phyloP scores from a whole-genome alignment of 2,113 vertebrate genomes.

The Bostrychus sinensis region DNA sequence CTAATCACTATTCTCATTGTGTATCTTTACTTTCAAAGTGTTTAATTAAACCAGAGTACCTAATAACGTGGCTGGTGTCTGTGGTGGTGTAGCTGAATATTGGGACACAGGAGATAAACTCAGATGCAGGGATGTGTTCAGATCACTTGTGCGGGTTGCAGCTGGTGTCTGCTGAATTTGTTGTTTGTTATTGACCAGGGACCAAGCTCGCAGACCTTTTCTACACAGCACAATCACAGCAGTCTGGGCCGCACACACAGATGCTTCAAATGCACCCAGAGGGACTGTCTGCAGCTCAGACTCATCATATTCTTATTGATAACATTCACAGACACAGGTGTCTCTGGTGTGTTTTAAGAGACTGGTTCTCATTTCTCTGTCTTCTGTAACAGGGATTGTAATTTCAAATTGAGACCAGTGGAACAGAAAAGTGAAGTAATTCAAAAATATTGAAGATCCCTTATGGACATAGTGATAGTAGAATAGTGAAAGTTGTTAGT shows the following conservation, averaged over 20 bases:
- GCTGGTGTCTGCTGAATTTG: not conserved
- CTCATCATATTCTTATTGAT: not conserved
- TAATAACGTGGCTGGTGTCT: too few relatives aligned
- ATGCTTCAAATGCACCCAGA: not conserved
- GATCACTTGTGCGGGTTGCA: not conserved
- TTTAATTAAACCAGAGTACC: too few relatives aligned
- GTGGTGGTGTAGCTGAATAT: too few relatives aligned
- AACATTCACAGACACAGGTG: not conserved
- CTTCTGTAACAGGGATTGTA: not conserved
- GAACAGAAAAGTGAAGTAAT: too few relatives aligned
- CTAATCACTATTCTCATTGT: too few relatives aligned
- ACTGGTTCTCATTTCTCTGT: not conserved
- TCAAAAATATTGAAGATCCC: not conserved
- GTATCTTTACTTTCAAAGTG: too few relatives aligned
- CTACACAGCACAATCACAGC: not conserved
- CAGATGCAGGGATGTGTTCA: not conserved
- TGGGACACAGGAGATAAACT: too few relatives aligned
- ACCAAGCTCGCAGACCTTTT: not conserved
- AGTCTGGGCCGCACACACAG: not conserved
- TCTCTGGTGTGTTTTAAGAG: not conserved
- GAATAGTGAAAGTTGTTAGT: too few relatives aligned
- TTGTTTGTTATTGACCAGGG: not conserved
- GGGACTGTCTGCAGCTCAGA: not conserved
- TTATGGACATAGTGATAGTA: not conserved
- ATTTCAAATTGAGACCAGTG: not conserved